A percentile compares a stretch with the other conserved stretches of the same genome.
Conservation (phyloP, 2,888 invertebrate genomes). For the Meloe dianella region DNA sequence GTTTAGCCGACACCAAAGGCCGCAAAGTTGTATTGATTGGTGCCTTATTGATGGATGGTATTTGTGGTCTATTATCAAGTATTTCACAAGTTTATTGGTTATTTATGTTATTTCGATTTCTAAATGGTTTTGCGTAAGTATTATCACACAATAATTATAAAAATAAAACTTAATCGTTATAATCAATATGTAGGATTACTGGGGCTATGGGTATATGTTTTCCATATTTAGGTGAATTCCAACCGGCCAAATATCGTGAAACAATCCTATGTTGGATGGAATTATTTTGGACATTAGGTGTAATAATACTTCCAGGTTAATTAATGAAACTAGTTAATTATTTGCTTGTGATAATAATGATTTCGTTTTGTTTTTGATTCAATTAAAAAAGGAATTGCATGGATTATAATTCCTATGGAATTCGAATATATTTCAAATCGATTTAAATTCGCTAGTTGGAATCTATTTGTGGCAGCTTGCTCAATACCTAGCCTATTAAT, state of each 20-base stretch:
- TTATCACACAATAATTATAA: not conserved
- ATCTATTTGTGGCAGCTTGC: constrained; percentile 78
- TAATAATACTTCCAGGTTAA: constrained; percentile 75
- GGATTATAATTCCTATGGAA: constrained; percentile 76
- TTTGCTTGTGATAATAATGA: not conserved
- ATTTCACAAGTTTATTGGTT: constrained; percentile 75
- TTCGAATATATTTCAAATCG: constrained; percentile 65
- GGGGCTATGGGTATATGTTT: constrained; percentile 85
- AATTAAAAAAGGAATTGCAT: constrained; percentile 71
- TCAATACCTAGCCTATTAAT: constrained; percentile 73
- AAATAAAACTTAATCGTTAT: not conserved
- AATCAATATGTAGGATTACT: constrained; percentile 66
- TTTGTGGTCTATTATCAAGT: constrained; percentile 75
- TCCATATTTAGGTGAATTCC: constrained; percentile 83
- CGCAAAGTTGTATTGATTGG: constrained; percentile 75
- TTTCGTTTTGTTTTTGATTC: not conserved
- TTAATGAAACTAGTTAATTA: constrained; percentile 12
- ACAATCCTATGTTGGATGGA: constrained; percentile 86
- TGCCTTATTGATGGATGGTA: constrained; percentile 75
- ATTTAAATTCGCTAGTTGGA: constrained; percentile 80
- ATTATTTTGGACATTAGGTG: constrained; percentile 83
- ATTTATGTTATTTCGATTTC: constrained; percentile 75
- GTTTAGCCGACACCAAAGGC: constrained; percentile 83
- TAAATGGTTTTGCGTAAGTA: constrained; percentile 82
- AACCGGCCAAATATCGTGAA: constrained; percentile 78